Conservation (phyloP, 2,113 vertebrate genomes). For the Actenoides hombroni region DNA sequence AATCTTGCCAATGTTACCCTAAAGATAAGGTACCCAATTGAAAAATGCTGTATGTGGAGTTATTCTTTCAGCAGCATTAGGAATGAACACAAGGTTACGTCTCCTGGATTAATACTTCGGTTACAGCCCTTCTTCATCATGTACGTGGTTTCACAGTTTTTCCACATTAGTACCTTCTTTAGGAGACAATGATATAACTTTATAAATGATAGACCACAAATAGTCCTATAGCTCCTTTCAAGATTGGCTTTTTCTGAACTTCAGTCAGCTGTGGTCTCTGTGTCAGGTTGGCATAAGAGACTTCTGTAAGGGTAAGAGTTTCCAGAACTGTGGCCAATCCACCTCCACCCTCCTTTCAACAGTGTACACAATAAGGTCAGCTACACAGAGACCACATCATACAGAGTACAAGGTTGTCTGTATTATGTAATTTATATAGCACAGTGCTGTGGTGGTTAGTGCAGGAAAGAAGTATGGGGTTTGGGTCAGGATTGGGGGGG, state of each 20-base stretch:
- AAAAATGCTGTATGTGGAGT: not conserved
- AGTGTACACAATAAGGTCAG: not conserved
- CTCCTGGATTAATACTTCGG: not conserved
- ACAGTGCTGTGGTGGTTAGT: not conserved
- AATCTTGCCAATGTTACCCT: not conserved
- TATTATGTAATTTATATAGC: not conserved
- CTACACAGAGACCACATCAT: not conserved
- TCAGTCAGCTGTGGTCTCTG: not conserved
- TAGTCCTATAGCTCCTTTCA: not conserved
- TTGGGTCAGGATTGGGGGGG: not conserved
- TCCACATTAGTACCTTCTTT: not conserved
- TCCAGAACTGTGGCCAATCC: not conserved
- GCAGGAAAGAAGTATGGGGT: not conserved
- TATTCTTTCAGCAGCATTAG: not conserved
- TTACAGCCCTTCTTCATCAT: not conserved
- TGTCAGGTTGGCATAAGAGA: not conserved
- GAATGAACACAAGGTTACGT: not conserved
- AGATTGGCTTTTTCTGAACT: not conserved
- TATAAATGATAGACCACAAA: not conserved
- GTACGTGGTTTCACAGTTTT: not conserved
- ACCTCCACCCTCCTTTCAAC: not conserved
- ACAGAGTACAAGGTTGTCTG: not conserved
- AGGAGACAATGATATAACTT: not conserved
- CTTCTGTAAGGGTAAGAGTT: not conserved
- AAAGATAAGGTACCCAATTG: not conserved